A percentile compares a stretch with the other conserved stretches of the same genome.
phyloP scores from a whole-genome alignment of 1,140 invertebrate species.

The Apolygus lucorum region DNA sequence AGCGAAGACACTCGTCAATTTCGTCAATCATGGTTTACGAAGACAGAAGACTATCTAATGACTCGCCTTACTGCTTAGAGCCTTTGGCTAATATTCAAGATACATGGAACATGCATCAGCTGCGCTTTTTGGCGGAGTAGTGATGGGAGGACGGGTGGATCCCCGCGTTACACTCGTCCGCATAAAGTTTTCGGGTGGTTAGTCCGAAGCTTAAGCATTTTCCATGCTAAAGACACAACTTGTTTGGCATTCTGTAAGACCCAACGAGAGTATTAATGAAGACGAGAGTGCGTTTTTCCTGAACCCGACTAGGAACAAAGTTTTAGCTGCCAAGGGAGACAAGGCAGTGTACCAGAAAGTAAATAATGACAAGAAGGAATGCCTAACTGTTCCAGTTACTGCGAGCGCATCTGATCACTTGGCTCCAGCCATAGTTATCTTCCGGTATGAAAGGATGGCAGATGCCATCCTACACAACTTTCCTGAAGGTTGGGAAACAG shows the following conservation, averaged over 20 bases:
- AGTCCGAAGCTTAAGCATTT: too few relatives aligned
- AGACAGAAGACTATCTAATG: not conserved
- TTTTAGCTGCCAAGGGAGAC: slow-evolving; percentile 26
- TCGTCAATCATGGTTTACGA: not conserved
- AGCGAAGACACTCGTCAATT: slow-evolving; percentile 30
- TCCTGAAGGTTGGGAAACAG: slow-evolving; percentile 36
- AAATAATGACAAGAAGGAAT: slow-evolving; percentile 28
- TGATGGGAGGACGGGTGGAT: not conserved
- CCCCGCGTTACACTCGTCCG: not conserved
- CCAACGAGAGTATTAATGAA: slow-evolving; percentile 17
- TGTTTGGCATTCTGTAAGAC: too few relatives aligned
- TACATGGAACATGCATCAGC: too few relatives aligned
- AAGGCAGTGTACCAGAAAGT: slow-evolving; percentile 28
- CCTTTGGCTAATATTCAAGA: too few relatives aligned
- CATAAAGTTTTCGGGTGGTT: too few relatives aligned
- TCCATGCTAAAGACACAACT: not conserved
- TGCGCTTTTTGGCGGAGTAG: too few relatives aligned
- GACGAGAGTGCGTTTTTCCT: slow-evolving; percentile 29
- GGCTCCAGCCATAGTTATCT: slow-evolving; percentile 37
- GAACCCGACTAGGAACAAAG: slow-evolving; percentile 26
- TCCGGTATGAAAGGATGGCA: slow-evolving; percentile 35
- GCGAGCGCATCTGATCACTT: slow-evolving; percentile 38
- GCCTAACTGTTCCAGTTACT: slow-evolving; percentile 28
- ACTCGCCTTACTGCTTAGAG: too few relatives aligned
- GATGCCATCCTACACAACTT: slow-evolving; percentile 32